phyloP scores from a whole-genome alignment of 1,140 invertebrate genomes.

The Anastrepha ludens region DNA sequence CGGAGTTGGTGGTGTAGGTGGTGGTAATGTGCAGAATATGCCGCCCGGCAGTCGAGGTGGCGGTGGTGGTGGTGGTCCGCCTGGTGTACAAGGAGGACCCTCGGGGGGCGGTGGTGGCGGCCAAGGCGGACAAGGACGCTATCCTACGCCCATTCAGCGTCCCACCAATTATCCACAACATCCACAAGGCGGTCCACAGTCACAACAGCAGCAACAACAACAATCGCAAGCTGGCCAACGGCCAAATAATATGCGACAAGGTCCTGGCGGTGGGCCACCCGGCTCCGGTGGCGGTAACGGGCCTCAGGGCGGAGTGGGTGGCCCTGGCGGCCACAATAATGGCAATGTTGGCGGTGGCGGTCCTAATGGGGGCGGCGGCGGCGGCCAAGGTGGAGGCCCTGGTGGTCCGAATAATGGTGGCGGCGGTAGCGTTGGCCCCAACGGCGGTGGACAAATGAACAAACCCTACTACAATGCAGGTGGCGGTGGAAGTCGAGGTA shows the following conservation, averaged over 20 bases:
- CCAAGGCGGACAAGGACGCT: conserved; percentile 68
- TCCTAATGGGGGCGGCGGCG: conserved; percentile 56
- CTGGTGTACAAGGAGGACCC: conserved; percentile 63
- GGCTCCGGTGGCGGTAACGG: conserved; percentile 61
- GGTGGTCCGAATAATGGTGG: conserved; percentile 59
- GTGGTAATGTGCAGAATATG: conserved; percentile 57
- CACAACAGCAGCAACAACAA: conserved; percentile 72
- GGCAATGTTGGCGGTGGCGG: conserved; percentile 53
- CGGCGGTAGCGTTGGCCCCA: conserved; percentile 60
- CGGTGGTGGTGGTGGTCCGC: conserved; percentile 65
- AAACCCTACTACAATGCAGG: conserved; percentile 72
- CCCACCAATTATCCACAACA: conserved; percentile 75
- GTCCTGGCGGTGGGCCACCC: conserved; percentile 60
- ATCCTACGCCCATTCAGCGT: conserved; percentile 73
- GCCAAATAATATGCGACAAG: conserved; percentile 68
- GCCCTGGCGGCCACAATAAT: conserved; percentile 58
- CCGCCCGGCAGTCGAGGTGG: conserved; percentile 60
- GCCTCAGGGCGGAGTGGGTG: conserved; percentile 64
- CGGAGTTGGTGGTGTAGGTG: conserved; percentile 58
- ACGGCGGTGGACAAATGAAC: conserved; percentile 60
- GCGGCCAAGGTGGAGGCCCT: conserved; percentile 54
- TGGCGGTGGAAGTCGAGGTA: conserved; percentile 65
- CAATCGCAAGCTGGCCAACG: conserved; percentile 67
- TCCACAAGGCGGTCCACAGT: conserved; percentile 67
- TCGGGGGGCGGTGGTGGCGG: conserved; percentile 62